phyloP scores from a whole-genome alignment of 2,797 vertebrate species.

The Psittacula derbiana region DNA sequence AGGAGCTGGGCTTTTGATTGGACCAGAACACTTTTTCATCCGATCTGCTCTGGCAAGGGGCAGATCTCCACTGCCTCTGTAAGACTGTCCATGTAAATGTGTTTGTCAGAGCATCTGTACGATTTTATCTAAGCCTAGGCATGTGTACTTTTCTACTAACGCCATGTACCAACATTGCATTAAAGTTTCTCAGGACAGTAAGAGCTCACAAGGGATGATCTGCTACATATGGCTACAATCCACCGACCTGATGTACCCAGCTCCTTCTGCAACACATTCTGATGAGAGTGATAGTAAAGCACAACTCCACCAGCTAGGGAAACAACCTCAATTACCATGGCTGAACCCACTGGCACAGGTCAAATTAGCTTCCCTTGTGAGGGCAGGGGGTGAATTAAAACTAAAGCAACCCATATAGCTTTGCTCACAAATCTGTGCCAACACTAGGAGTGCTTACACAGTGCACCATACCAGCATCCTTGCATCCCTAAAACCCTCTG shows the following conservation, averaged over 20 bases:
- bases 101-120: background rate
- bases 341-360: background rate
- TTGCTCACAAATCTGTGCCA: background rate
- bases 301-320: background rate
- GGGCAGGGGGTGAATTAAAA: background rate
- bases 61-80: background rate
- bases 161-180: background rate
- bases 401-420: background rate
- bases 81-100: background rate
- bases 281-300: background rate
- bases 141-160: background rate
- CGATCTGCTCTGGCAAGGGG: background rate
- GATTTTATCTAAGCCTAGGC: background rate
- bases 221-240: accelerated
- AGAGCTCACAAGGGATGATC: background rate
- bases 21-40: background rate
- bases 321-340: background rate
- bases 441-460: accelerated
- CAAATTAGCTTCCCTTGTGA: background rate
- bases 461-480: background rate
- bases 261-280: background rate
- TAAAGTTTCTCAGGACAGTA: background rate
- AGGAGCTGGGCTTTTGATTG: background rate
- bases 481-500: background rate
- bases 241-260: background rate